Base-by-base conservation (phyloP, 1,140 invertebrate genomes). In the Radopholus similis region DNA sequence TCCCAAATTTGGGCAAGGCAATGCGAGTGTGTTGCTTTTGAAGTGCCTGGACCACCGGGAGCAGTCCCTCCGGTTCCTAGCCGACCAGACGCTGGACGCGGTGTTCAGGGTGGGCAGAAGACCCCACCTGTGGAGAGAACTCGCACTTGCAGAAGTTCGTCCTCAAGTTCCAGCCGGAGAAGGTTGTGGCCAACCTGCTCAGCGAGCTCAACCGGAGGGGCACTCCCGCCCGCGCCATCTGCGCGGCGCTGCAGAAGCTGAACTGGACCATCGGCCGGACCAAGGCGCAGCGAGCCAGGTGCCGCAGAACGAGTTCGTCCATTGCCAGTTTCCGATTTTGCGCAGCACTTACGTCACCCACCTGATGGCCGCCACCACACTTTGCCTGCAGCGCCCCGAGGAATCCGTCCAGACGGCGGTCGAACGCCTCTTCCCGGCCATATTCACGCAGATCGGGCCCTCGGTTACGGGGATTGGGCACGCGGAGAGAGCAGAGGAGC, bases 111-210 rank as follows among this genome's bases (percentile, higher is more conserved):
- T 70, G 13, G 58, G 47, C 18, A n/a, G 0, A 2, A 71, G n/a
- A 38, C 26, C 28, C 21, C 9, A 42, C 38, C 4, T 35, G 35
- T 62, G 0, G 55, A 53, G 15, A 23, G 30, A 0, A 2, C 2
- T 11, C 1, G 15, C 11, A 70, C 28, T 72, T 70, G 68, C 42
- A 70, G 68, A 70, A 60, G 30, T 70, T 72, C 53, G 4, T 64
- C 15, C 34, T 70, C 2, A 70, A 70, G 53, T 72, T 70, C 34
- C 68, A 70, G 59, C 18, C 68, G 18, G 56, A 53, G 26, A 37
- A 56, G 30, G 68, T 70, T 11, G 58, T 70, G 34, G 68, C 68
- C 11, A 28, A 30, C 23, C 38, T 70, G 23, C 40, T 70, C 8
- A 73, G 53, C 26, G 68, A 64, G 30, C 40, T 70, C 11, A 49